A percentile compares a stretch with the other conserved stretches of the same genome.
phyloP scores from a whole-genome alignment of 2,888 invertebrate species.

The Cyrtodaria siliqua region DNA sequence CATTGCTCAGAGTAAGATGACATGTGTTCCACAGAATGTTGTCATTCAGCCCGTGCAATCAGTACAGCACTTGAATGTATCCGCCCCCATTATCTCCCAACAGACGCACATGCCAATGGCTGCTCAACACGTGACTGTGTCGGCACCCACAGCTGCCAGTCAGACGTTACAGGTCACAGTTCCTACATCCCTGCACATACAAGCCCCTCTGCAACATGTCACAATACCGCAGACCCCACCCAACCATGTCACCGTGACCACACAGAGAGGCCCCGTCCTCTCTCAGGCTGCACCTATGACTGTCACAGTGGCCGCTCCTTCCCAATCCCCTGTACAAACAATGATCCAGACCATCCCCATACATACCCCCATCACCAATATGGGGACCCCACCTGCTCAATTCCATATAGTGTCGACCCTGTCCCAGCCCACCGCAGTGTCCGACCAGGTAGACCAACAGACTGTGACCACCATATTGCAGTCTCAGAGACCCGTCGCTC shows the following conservation, averaged over 20 bases:
- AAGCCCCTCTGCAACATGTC: slow-evolving; percentile 38
- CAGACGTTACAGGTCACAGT: slow-evolving; percentile 60
- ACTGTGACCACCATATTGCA: slow-evolving; percentile 58
- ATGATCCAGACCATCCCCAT: not conserved
- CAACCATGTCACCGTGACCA: slow-evolving; percentile 53
- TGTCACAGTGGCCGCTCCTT: slow-evolving; percentile 57
- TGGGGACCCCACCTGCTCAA: slow-evolving; percentile 37
- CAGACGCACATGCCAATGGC: slow-evolving; percentile 43
- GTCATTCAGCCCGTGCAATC: slow-evolving; percentile 65
- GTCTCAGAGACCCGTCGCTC: slow-evolving; percentile 33
- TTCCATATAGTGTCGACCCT: slow-evolving; percentile 21
- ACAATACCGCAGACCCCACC: slow-evolving; percentile 43
- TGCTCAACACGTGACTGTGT: slow-evolving; percentile 51
- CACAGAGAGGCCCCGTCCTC: slow-evolving; percentile 42
- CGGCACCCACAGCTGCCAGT: slow-evolving; percentile 44
- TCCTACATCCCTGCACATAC: slow-evolving; percentile 42
- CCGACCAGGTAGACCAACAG: slow-evolving; percentile 50
- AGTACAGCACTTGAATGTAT: slow-evolving; percentile 52
- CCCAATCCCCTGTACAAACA: slow-evolving; percentile 17
- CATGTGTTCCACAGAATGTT: slow-evolving; percentile 67
- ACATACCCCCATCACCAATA: not conserved
- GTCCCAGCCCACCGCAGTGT: slow-evolving; percentile 33
- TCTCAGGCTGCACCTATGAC: slow-evolving; percentile 39
- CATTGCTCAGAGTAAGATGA: slow-evolving; percentile 62
- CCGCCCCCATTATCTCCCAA: slow-evolving; percentile 29